A percentile compares a stretch with the other conserved stretches of the same genome.
Evolutionary conservation across 2,888 invertebrate genomes (phyloP).

Genomic region (Metallyticus violacea): DNA sequence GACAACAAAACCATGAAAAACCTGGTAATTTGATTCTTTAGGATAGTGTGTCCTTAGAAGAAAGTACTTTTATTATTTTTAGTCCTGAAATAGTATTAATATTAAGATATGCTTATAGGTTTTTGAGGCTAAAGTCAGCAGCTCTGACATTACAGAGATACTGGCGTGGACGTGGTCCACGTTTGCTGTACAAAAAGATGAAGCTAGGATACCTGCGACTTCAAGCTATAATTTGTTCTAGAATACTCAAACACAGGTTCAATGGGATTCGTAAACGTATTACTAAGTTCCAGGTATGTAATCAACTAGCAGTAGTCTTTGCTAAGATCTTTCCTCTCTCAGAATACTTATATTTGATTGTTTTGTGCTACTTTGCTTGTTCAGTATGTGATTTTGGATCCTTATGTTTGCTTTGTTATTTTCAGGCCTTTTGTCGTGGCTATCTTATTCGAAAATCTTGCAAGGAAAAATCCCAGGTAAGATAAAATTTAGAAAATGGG

Average conservation of each 20-base stretch:
- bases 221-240: conserved; percentile 77
- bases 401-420: not conserved
- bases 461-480: conserved; percentile 53
- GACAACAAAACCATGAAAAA: too few relatives aligned
- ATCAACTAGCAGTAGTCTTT: not conserved
- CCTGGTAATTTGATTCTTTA: too few relatives aligned
- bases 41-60: too few relatives aligned
- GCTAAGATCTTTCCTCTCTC: too few relatives aligned
- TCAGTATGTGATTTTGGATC: not conserved
- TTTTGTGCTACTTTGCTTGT: not conserved
- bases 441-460: conserved; percentile 57
- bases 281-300: conserved; percentile 67
- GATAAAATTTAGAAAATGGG: too few relatives aligned
- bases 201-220: conserved; percentile 78
- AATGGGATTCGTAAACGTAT: conserved; percentile 65
- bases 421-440: conserved; percentile 67
- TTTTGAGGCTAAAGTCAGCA: conserved; percentile 67
- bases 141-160: conserved; percentile 77
- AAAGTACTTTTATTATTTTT: too few relatives aligned
- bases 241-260: conserved; percentile 70
- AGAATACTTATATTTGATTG: not conserved
- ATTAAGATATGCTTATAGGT: conserved; percentile 46
- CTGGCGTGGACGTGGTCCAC: conserved; percentile 74
- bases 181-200: conserved; percentile 66
- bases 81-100: too few relatives aligned